These are phyloP conservation scores for Cossypha heuglini DNA, from an alignment of 2,797 vertebrate species.

Conservation along the genomic window DNA sequence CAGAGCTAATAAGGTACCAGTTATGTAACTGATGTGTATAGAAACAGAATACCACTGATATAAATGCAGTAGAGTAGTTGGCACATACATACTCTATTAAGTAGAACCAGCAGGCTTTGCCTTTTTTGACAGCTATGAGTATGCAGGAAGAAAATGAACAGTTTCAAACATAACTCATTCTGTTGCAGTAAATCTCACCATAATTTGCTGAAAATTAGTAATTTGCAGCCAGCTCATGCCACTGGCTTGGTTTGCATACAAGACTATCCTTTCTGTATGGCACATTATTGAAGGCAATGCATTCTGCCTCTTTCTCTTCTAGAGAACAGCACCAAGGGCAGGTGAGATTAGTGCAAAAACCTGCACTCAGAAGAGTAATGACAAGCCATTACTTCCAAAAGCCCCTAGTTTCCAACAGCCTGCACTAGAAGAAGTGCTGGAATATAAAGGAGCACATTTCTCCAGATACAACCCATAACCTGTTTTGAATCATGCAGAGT, in stretches of 20 bases:
- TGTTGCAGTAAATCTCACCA: background rate
- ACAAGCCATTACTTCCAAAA: background rate
- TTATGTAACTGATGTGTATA: too few species aligned
- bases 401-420: background rate
- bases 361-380: background rate
- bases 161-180: background rate
- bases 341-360: background rate
- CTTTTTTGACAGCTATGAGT: background rate
- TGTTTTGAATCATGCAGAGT: fast-evolving
- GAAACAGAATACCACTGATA: background rate
- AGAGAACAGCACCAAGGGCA: background rate
- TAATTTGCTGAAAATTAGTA: background rate
- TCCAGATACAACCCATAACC: background rate
- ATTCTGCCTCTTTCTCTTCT: background rate
- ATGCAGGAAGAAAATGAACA: background rate
- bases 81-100: background rate
- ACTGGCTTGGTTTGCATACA: background rate
- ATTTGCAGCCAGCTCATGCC: background rate
- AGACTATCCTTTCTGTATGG: background rate
- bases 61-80: background rate
- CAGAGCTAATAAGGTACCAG: background rate
- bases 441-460: fast-evolving
- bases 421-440: background rate
- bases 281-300: background rate
- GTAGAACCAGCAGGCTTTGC: background rate